These are phyloP conservation scores for Pogonocherus hispidulus DNA, from an alignment of 2,888 invertebrate genomes.

Conservation along the genomic window DNA sequence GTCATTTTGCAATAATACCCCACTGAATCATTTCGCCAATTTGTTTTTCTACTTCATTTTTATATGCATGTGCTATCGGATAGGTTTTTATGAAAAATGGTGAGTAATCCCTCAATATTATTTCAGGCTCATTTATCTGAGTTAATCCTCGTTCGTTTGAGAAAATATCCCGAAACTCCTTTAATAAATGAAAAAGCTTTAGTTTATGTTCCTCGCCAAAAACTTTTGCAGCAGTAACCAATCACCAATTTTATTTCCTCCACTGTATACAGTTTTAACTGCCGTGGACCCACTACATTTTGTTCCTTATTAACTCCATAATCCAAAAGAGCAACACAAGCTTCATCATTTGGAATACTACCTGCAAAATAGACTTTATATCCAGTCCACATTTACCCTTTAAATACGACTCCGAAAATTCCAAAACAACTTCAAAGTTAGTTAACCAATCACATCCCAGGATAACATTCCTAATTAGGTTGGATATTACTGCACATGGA, in stretches of 20 bases:
- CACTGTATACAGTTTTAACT: not conserved
- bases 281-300: not conserved
- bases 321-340: not conserved
- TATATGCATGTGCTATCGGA: constrained; percentile 24
- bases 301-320: not conserved
- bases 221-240: not conserved
- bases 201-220: not conserved
- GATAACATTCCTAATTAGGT: not conserved
- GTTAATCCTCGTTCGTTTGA: constrained; percentile 20
- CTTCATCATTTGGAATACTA: not conserved
- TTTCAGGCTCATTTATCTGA: not conserved
- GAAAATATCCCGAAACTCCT: constrained; percentile 1
- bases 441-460: constrained; percentile 6
- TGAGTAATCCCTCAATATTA: not conserved
- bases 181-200: constrained; percentile 7
- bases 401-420: not conserved
- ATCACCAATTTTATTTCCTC: not conserved
- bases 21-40: constrained; percentile 32
- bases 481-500: not conserved
- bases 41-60: constrained; percentile 1
- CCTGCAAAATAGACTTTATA: too few species aligned
- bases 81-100: constrained; percentile 16
- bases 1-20: constrained; percentile 23
- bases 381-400: not conserved
- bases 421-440: not conserved